Percentiles rank a stretch among this genome's conserved stretches.
Evolutionary conservation across 1,140 invertebrate genomes (phyloP).

Genomic region (Steinernema khuongi): DNA sequence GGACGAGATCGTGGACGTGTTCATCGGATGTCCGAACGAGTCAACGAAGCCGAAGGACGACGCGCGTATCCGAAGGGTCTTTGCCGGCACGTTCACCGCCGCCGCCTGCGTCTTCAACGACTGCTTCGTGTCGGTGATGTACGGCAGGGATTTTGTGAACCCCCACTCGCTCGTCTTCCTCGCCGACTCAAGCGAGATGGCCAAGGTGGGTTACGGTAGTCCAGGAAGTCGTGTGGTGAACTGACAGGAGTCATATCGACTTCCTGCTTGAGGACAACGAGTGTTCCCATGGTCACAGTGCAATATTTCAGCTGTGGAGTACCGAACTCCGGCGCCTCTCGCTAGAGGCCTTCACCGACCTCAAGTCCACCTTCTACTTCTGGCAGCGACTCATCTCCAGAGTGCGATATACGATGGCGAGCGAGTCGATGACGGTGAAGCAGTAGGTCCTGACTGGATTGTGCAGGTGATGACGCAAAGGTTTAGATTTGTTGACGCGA

Average conservation of each 20-base stretch:
- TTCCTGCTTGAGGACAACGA: too few species aligned
- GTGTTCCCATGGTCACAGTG: too few species aligned
- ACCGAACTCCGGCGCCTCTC: not conserved
- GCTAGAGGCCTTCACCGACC: not conserved
- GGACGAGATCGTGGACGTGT: constrained; percentile 3
- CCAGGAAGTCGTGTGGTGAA: too few species aligned
- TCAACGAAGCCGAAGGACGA: constrained; percentile 3
- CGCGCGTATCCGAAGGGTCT: not conserved
- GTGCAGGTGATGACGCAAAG: not conserved
- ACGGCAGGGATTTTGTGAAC: not conserved
- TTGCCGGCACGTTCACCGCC: not conserved
- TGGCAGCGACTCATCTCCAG: constrained; percentile 9
- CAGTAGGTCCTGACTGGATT: not conserved
- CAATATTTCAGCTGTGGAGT: not conserved
- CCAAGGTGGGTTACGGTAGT: not conserved
- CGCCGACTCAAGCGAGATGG: not conserved
- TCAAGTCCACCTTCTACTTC: not conserved
- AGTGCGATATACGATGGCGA: not conserved
- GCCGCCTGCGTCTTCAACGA: constrained; percentile 13
- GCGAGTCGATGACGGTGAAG: not conserved
- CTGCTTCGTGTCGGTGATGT: constrained; percentile 9
- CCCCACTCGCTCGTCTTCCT: constrained; percentile 3
- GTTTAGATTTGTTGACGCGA: not conserved
- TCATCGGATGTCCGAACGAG: constrained; percentile 13
- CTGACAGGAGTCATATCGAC: too few species aligned